Percentiles rank a stretch among this genome's conserved stretches.
Evolutionary conservation across 2,888 invertebrate genomes (phyloP).

Genomic region (Euzophera pinguis): DNA sequence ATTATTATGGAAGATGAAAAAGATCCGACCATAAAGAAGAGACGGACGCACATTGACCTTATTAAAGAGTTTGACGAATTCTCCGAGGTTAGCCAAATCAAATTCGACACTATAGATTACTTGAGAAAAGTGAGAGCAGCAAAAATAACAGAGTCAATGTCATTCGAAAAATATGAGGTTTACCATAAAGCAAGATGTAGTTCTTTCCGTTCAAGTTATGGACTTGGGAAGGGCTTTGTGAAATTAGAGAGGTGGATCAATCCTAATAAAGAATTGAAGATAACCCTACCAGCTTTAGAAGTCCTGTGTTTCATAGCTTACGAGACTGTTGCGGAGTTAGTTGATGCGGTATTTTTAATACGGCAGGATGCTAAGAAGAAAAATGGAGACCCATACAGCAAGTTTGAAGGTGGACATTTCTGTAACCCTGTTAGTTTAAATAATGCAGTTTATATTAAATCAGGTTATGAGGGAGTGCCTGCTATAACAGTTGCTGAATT

Average conservation of each 20-base stretch:
- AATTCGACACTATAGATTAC: conserved; percentile 78
- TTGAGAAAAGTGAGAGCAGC: conserved; percentile 80
- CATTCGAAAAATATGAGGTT: conserved; percentile 84
- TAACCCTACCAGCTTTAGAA: conserved; percentile 83
- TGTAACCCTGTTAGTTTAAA: conserved; percentile 81
- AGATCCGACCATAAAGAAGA: conserved; percentile 66
- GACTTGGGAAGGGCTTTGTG: conserved; percentile 70
- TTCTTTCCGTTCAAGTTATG: conserved; percentile 81
- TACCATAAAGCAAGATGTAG: conserved; percentile 89
- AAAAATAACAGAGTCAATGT: conserved; percentile 75
- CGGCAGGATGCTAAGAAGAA: conserved; percentile 86
- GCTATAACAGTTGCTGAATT: conserved; percentile 90
- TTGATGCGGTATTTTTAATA: conserved; percentile 90
- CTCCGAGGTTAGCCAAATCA: conserved; percentile 75
- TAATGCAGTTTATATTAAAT: conserved; percentile 77
- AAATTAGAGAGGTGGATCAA: conserved; percentile 83
- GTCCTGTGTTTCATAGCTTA: conserved; percentile 92
- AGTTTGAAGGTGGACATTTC: conserved; percentile 82
- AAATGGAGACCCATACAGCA: conserved; percentile 84
- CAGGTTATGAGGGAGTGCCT: conserved; percentile 83
- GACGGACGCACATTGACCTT: conserved; percentile 67
- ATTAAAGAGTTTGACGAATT: conserved; percentile 78
- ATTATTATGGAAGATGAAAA: conserved; percentile 72
- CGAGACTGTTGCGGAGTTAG: conserved; percentile 93
- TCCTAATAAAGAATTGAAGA: conserved; percentile 80